phyloP scores from a whole-genome alignment of 1,140 invertebrate species.

The Cherax quadricarinatus region DNA sequence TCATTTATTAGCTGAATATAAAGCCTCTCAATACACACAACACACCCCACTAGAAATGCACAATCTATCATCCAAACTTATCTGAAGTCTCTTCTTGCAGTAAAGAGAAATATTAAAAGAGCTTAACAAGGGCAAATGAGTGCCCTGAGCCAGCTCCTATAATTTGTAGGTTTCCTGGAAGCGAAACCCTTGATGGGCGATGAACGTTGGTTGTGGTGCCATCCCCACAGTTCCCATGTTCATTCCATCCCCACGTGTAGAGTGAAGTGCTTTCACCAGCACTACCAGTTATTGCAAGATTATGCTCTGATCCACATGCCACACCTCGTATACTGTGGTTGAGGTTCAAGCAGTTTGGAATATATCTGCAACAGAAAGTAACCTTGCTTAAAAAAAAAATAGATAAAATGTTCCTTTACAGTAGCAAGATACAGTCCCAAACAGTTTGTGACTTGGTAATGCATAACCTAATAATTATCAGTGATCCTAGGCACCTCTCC shows the following conservation, averaged over 20 bases:
- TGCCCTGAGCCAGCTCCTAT: slow-evolving; percentile 72
- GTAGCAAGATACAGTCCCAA: too few relatives aligned
- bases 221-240: slow-evolving; percentile 91
- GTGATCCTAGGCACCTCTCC: too few relatives aligned
- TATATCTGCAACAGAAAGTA: slow-evolving; percentile 46
- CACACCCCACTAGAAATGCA: background rate
- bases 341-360: slow-evolving; percentile 63
- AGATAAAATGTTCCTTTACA: background rate
- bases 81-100: background rate
- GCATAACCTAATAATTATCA: too few relatives aligned
- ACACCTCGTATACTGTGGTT: slow-evolving; percentile 75
- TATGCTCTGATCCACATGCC: slow-evolving; percentile 87
- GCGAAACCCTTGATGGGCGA: slow-evolving; percentile 76
- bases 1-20: background rate
- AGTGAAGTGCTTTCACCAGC: slow-evolving; percentile 80
- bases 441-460: too few relatives aligned
- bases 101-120: slow-evolving; percentile 33
- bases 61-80: background rate
- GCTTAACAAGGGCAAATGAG: slow-evolving; percentile 71
- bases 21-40: background rate
- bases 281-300: slow-evolving; percentile 80
- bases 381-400: background rate
- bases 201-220: slow-evolving; percentile 81
- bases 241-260: slow-evolving; percentile 94
- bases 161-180: slow-evolving; percentile 74